Conservation (phyloP, 2,797 vertebrate species). For the Poeciliopsis presidionis region DNA sequence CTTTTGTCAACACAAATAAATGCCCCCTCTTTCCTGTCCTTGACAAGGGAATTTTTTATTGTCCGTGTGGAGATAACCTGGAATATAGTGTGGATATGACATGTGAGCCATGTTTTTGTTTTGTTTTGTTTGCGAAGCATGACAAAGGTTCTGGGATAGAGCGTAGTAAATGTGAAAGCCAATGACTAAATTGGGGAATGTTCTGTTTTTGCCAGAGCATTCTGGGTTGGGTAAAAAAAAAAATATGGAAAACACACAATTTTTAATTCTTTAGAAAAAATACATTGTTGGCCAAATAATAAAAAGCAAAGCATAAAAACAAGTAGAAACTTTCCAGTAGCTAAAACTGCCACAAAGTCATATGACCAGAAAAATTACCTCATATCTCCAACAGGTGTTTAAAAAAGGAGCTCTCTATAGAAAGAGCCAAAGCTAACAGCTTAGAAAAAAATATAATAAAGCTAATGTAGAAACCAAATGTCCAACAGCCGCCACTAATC, state of each 20-base stretch:
- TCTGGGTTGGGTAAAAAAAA: background rate
- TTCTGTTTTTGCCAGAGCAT: slow-evolving; percentile 9
- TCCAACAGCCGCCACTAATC: slow-evolving; percentile 54
- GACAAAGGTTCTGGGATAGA: slow-evolving; percentile 26
- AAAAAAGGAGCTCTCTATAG: background rate
- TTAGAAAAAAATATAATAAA: slow-evolving; percentile 26
- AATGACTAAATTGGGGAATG: background rate
- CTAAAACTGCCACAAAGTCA: background rate
- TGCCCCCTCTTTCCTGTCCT: slow-evolving; percentile 66
- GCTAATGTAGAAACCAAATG: slow-evolving; percentile 55
- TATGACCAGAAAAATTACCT: slow-evolving; percentile 7
- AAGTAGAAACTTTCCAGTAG: background rate
- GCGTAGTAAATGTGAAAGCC: slow-evolving; percentile 23
- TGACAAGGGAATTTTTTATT: slow-evolving; percentile 45
- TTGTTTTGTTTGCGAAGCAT: slow-evolving; percentile 18
- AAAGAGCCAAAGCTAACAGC: slow-evolving; percentile 21
- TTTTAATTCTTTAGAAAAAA: background rate
- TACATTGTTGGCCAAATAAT: background rate
- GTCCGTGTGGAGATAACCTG: slow-evolving; percentile 35
- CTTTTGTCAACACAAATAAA: slow-evolving; percentile 73
- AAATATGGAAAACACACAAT: slow-evolving; percentile 11
- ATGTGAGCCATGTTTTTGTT: slow-evolving; percentile 30
- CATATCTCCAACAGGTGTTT: slow-evolving; percentile 44
- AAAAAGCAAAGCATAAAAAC: background rate
- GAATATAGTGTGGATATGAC: slow-evolving; percentile 8